Evolutionary conservation across 2,888 invertebrate species (phyloP).

Genomic region (Myopa tessellatipennis): DNA sequence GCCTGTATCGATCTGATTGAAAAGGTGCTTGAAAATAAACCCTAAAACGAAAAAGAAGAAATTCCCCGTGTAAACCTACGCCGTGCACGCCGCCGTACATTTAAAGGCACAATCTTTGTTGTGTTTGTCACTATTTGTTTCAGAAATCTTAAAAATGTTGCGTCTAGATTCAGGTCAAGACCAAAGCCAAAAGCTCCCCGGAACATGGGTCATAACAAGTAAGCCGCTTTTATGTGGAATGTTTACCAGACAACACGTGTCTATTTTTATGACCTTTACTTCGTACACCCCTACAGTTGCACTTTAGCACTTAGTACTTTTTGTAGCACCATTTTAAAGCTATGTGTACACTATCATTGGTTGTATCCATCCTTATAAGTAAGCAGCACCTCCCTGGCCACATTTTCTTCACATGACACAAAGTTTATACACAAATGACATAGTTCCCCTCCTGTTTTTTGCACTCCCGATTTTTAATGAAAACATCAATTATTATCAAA

Average conservation of each 20-base stretch:
- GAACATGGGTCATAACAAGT: too few relatives aligned
- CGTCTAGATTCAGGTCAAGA: neutral
- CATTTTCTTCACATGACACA: neutral
- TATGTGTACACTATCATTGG: too few relatives aligned
- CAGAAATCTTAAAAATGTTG: neutral
- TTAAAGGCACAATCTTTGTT: neutral
- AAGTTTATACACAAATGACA: neutral
- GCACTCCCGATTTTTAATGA: neutral
- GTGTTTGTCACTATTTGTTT: neutral
- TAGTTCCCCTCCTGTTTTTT: neutral
- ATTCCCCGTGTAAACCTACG: neutral
- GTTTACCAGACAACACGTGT: neutral
- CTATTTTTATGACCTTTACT: too few relatives aligned
- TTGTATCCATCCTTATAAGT: too few relatives aligned
- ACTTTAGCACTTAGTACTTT: too few relatives aligned
- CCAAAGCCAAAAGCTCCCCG: neutral
- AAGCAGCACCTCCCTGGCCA: neutral
- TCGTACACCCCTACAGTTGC: too few relatives aligned
- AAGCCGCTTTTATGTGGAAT: neutral
- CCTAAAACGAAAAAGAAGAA: neutral
- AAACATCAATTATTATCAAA: conserved; percentile 12
- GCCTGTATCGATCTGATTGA: conserved; percentile 99
- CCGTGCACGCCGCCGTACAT: neutral
- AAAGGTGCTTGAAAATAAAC: conserved; percentile 75
- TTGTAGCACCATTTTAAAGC: too few relatives aligned